A percentile compares a stretch with the other conserved stretches of the same genome.
phyloP scores from a whole-genome alignment of 1,140 invertebrate species.

The Drosophila sp. region DNA sequence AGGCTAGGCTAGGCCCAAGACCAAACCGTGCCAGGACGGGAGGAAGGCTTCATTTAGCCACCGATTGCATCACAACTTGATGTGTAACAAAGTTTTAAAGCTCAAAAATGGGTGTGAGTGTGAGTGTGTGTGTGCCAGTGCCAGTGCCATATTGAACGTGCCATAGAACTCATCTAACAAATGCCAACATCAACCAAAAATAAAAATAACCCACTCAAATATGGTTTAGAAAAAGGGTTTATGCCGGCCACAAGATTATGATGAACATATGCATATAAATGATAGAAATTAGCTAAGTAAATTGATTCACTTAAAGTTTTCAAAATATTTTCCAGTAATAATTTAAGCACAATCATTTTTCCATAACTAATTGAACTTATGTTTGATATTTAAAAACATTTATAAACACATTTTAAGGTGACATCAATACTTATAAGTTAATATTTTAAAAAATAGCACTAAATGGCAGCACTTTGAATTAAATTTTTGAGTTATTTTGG shows the following conservation, averaged over 20 bases:
- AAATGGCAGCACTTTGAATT: no score
- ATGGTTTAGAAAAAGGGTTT: conserved; percentile 36
- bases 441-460: no score
- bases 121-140: no score
- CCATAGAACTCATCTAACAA: conserved; percentile 50
- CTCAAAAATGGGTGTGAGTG: conserved; percentile 49
- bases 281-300: background rate
- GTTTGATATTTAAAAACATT: no score
- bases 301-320: background rate
- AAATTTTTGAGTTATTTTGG: no score
- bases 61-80: conserved; percentile 67
- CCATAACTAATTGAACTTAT: no score
- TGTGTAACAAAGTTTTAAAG: conserved; percentile 62
- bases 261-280: conserved; percentile 13
- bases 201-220: conserved; percentile 22
- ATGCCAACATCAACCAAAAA: conserved; percentile 30
- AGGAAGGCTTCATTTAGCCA: conserved; percentile 26
- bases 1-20: conserved; percentile 48
- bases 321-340: no score
- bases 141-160: conserved; percentile 51
- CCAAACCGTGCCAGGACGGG: conserved; percentile 13
- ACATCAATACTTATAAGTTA: no score
- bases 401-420: no score
- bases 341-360: no score
- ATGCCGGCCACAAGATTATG: conserved; percentile 24